Evolutionary conservation across 2,888 invertebrate genomes (phyloP), one percentile per base, ranked within the genome.

Genomic region (Rhaphigaster nebulosa): DNA sequence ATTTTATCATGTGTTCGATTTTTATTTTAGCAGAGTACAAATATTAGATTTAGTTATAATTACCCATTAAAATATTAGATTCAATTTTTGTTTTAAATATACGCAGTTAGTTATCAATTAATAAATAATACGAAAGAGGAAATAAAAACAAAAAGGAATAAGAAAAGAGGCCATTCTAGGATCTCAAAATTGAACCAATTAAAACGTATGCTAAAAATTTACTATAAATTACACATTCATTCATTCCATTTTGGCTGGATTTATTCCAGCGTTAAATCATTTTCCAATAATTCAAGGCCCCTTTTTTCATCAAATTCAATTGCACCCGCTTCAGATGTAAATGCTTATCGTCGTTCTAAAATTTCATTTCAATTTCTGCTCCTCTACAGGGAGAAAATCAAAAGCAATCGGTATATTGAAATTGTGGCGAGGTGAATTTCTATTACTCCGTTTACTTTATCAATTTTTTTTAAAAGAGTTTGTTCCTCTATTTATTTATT

Each of bases 291-390:
- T 45, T 84, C 84, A 18, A 45, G 45, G 23, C 3, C n/a, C n/a
- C n/a, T 84, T 84, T 84, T 84, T 80, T 41, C 45, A n/a, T 20
- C 41, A n/a, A 84, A 84, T 84, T 84, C 45, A 84, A 84, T 45
- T 45, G 41, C 45, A 45, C 23, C 45, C n/a, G 84, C 26, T 84
- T 45, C 45, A 84, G 84, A 84, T 84, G 84, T 84, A 84, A 84
- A 84, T 84, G 45, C 45, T 84, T 84, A 84, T 45, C 84, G 45
- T 26, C 12, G 41, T 20, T 1, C 45, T 84, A 12, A 84, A 84
- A 84, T 84, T 84, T 84, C 84, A 84, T 84, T 84, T 45, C 26
- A 84, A 41, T 45, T 84, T 84, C 41, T 80, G 20, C 76, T 38
- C 26, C 26, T 38, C 13, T 12, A 41, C 41, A 76, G 76, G 20